Evolutionary conservation across 2,113 vertebrate species (phyloP).

Genomic region (Todiramphus saurophagus): DNA sequence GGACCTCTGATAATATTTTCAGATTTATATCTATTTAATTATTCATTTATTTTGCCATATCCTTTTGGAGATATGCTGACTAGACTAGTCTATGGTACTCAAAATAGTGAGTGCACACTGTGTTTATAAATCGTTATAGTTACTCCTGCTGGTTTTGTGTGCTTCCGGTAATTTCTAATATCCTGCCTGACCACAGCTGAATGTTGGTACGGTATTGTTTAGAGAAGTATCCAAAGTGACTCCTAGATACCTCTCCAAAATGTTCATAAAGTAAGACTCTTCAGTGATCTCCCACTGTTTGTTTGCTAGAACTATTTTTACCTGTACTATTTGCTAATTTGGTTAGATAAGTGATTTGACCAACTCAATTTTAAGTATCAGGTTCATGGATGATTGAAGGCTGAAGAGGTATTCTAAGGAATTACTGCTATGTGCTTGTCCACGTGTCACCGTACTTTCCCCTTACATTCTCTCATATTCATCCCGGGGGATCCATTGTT

Average conservation of each 20-base stretch:
- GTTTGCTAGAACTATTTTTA: neutral
- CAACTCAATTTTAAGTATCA: neutral
- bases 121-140: neutral
- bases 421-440: neutral
- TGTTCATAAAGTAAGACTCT: neutral
- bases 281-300: neutral
- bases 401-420: neutral
- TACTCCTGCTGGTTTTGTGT: fast-evolving
- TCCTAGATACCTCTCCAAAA: neutral
- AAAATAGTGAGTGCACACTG: neutral
- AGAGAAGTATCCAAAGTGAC: neutral
- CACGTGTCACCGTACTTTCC: neutral
- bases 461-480: neutral
- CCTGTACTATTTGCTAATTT: neutral
- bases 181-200: neutral
- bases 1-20: neutral
- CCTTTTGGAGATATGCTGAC: neutral
- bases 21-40: neutral
- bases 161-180: neutral
- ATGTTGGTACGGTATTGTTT: neutral
- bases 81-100: neutral
- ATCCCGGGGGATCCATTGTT: fast-evolving
- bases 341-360: neutral
- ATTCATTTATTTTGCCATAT: neutral
- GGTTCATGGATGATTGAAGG: neutral